Base-by-base conservation (phyloP, 2,113 vertebrate species). In the Arizona elegans region DNA sequence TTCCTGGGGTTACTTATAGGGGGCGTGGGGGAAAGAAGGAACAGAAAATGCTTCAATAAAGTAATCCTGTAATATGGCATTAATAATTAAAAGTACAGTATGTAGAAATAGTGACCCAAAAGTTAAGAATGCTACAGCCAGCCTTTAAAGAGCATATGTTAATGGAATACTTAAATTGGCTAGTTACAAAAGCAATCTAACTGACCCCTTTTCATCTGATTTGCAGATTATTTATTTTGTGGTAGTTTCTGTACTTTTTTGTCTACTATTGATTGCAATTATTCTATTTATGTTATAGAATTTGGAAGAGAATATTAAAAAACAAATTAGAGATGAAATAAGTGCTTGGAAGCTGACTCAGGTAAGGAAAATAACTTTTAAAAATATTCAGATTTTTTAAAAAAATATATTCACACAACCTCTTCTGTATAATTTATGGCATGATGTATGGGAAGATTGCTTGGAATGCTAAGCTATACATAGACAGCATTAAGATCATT, bases 301-400 rank as follows among this genome's bases (percentile, higher is more conserved):
- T 53, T 96, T 92, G 5, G 94, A 96, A 90, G 93, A 92, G 0
- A 97, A 96, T 86, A 54, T 97, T 92, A 96, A 96, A 96, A 97
- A 56, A 92, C 86, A 95, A 88, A 96, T 92, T 92, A 93, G 93
- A 93, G 24, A 86, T 52, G 54, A 96, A 95, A 88, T 96, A 52
- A 15, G 90, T 93, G 0, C 89, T 87, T 94, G 90, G 50, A 55
- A 96, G 47, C 13, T 87, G 3, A 92, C 92, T 87, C 97, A 97
- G 97, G 97, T 98, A 97, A 97, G 85, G 65, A 92, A 2, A 91
- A 29, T 54, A 23, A 19, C 43, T n/a, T 94, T 91, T 91, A 10
- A 23, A 96, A 95, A 93, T 87, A 94, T 96, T 95, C 92, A 92
- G 92, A 96, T 54, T 90, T 54, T 19, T 17, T 15, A 24, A 55